Base-by-base conservation (phyloP, 2,797 vertebrate species). In the Cynodonichthys magdalenae region DNA sequence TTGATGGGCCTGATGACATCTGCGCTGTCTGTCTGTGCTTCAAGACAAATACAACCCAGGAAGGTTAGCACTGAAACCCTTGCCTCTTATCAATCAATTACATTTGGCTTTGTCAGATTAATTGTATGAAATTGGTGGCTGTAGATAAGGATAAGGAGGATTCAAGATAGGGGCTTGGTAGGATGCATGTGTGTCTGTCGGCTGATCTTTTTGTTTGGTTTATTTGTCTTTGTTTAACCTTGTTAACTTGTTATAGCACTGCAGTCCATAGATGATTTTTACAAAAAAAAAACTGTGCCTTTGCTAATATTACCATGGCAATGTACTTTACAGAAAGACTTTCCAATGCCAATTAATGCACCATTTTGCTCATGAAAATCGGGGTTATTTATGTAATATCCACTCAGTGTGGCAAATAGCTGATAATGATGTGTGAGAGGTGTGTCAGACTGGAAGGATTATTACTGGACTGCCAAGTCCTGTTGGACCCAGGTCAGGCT, bases 401-500 rank as follows among this genome's bases (percentile, higher is more conserved):
- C 70, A 71, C 86, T 92, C 87, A 83, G 84, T 90, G 87, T 89
- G 83, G 90, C 83, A 89, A 92, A 93, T 91, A 89, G 89, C 87
- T 87, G 84, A 90, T 92, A 90, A 93, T 92, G 88, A 93, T 92
- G 90, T 92, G 90, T 88, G 90, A 89, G 84, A 90, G 85, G 86
- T 89, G 90, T 84, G 86, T 90, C 81, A 88, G 84, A 85, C 76
- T 62, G 85, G 77, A 79, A 77, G 80, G 77, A 72, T 29, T 74
- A 66, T 29, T 74, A 66, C 76, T 66, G 71, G 66, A 85, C 79
- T 91, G 92, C 92, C 92, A 92, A 92, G 80, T 77, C 75, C 75
- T 69, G 87, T 81, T 93, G 92, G 90, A 91, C 79, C 77, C 76
- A 53, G 79, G 89, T 91, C 89, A 84, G 89, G 45, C 75, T 73